Base-by-base conservation (phyloP, 2,888 invertebrate species). In the Eupelmus urozonus region DNA sequence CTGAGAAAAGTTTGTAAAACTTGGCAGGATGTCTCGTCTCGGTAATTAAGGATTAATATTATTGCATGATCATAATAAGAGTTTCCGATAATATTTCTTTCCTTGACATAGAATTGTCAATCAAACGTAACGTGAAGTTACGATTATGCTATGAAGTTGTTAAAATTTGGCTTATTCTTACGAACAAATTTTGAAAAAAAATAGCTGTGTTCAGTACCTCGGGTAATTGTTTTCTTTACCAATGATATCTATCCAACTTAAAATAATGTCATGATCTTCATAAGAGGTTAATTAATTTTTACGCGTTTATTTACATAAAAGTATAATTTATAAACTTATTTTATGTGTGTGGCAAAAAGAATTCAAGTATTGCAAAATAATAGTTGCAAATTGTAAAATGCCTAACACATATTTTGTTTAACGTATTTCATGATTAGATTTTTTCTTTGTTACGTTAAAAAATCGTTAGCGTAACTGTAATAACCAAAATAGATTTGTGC, bases 201-300 rank as follows among this genome's bases (percentile, higher is more conserved):
- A 42, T 29, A 11, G 18, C 34, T 60, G 49, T 62, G 62, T 71
- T 79, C 55, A 70, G 74, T 74, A 78, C 74, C 65, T 74, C 66
- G 73, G 62, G 70, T 57, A 75, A 45, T 74, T 78, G 5, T 20
- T 63, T 49, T 55, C n/a, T 53, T 66, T 59, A 18, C 18, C 51
- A 55, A n/a, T 42, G 11, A 71, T 60, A 9, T 53, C 40, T 55
- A 49, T 65, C 25, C 49, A 60, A 55, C 66, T 71, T 76, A 69
- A 63, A 65, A 69, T 72, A 79, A 73, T 76, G 76, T 79, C 79
- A 79, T 79, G 76, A 57, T 20, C 40, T 67, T 60, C 40, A 69
- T 59, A 42, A 53, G 11, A 75, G n/a, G n/a, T n/a, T n/a, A n/a
- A n/a, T n/a, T n/a, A 45, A 75, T 53, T 70, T 72, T 62, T 79